Evolutionary conservation across 2,113 vertebrate genomes (phyloP), one percentile per base, ranked within the genome.

Genomic region (Elephantulus edwardii): DNA sequence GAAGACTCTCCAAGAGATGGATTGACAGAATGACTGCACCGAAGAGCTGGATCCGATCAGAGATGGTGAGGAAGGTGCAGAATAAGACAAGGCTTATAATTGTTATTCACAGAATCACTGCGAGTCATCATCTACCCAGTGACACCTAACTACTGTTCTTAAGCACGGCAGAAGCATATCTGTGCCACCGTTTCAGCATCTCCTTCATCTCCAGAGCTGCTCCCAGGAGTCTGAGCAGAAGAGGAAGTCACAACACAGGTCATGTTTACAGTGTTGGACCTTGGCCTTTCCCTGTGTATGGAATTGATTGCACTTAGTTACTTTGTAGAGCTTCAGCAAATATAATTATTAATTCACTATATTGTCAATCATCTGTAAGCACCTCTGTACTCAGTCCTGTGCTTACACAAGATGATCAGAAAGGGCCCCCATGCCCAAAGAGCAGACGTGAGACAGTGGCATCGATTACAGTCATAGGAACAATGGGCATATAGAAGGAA

Each of bases 321-420:
- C 35, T 3, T 80, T 83, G 77, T 68, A 91, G 58, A 58, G 75
- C n/a, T 46, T 91, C 77, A 75, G 38, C 35, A 91, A 91, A 89
- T 44, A n/a, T 50, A 74, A 30, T 85, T 44, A 84, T 84, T 82
- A 83, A 77, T 82, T 92, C 74, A 86, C 64, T 92, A 13, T 83
- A 81, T 86, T 71, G 42, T 26, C 76, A 91, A 75, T 77, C 80
- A 54, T 48, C 88, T 94, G 90, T 83, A 89, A 93, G 12, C 40
- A 72, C 20, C 8, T 80, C 30, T 68, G 17, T 84, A n/a, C 22
- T 38, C 56, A 0, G 35, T 35, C 19, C n/a, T 90, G 5, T 87
- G 46, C 24, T 88, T 72, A 82, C 35, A 8, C 42, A 48, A 33
- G 42, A 85, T 78, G 9, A 62, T 38, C 54, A 76, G 56, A 40